Evolutionary conservation across 1,140 invertebrate genomes (phyloP).

Genomic region (Anagrus nilaparvatae): DNA sequence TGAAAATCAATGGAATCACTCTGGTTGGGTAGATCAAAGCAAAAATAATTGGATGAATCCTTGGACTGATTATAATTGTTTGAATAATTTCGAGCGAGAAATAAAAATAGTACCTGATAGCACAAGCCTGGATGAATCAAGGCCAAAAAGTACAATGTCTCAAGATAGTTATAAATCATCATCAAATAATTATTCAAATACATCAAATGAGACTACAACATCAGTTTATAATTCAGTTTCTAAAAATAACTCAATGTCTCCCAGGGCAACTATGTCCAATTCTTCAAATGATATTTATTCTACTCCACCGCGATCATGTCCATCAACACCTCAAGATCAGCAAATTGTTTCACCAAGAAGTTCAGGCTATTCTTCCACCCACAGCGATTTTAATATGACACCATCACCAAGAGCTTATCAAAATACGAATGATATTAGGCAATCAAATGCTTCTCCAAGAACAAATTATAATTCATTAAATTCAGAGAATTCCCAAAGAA

Average conservation of each 20-base stretch:
- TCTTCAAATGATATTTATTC: conserved; percentile 25
- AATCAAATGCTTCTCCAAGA: conserved; percentile 27
- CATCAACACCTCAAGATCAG: conserved; percentile 26
- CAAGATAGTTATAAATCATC: conserved; percentile 34
- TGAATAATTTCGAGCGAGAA: conserved; percentile 36
- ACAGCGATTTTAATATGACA: conserved; percentile 26
- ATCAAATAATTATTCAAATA: conserved; percentile 24
- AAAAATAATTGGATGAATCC: conserved; percentile 41
- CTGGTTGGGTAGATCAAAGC: conserved; percentile 34
- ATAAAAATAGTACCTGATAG: conserved; percentile 56
- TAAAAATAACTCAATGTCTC: conserved; percentile 30
- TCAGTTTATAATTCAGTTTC: conserved; percentile 26
- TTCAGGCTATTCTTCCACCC: conserved; percentile 25
- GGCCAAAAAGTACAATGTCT: conserved; percentile 29
- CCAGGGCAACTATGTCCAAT: conserved; percentile 27
- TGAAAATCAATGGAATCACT: conserved; percentile 33
- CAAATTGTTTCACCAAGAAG: conserved; percentile 25
- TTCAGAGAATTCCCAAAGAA: conserved; percentile 23
- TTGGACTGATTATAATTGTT: conserved; percentile 43
- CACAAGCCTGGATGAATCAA: conserved; percentile 43
- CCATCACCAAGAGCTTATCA: conserved; percentile 26
- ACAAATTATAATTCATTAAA: conserved; percentile 18
- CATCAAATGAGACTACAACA: conserved; percentile 25
- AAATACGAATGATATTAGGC: conserved; percentile 24
- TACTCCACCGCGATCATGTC: conserved; percentile 24